Conservation (phyloP, 2,113 vertebrate species). For the Siphamia tubifer region DNA sequence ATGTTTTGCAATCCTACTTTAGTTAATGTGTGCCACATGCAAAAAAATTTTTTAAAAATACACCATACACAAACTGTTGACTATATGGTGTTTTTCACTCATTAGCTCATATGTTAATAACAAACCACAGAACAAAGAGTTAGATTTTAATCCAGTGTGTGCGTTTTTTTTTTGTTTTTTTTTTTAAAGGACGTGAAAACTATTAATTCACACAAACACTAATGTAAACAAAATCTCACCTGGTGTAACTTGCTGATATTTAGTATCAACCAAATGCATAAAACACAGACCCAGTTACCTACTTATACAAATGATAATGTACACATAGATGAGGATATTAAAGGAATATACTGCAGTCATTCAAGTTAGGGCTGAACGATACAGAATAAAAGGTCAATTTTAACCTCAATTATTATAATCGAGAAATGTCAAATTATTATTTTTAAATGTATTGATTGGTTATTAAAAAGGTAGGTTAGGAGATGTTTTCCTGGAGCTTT, state of each 20-base stretch:
- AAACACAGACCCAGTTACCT: background rate
- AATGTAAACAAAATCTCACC: conserved; percentile 4
- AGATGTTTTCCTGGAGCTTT: too few relatives aligned
- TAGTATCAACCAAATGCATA: background rate
- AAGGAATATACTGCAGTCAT: too few relatives aligned
- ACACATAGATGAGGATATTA: background rate
- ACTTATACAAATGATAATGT: background rate
- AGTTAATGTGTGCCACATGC: conserved; percentile 67
- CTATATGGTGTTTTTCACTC: background rate
- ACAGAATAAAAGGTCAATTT: too few relatives aligned
- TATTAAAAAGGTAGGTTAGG: too few relatives aligned
- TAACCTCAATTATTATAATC: too few relatives aligned
- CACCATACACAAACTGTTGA: conserved; percentile 49
- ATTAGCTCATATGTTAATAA: background rate
- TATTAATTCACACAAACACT: conserved; percentile 39
- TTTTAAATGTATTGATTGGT: too few relatives aligned
- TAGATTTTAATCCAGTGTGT: background rate
- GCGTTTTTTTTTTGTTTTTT: too few relatives aligned
- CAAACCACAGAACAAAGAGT: background rate
- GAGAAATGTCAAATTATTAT: too few relatives aligned
- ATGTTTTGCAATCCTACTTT: conserved; percentile 55
- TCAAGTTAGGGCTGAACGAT: too few relatives aligned
- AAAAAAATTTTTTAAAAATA: conserved; percentile 55
- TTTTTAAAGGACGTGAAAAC: background rate
- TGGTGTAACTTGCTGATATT: conserved; percentile 4